A percentile compares a stretch with the other conserved stretches of the same genome.
These are phyloP conservation scores for Asarcornis scutulata DNA, from an alignment of 2,113 vertebrate genomes.

Conservation along the genomic window DNA sequence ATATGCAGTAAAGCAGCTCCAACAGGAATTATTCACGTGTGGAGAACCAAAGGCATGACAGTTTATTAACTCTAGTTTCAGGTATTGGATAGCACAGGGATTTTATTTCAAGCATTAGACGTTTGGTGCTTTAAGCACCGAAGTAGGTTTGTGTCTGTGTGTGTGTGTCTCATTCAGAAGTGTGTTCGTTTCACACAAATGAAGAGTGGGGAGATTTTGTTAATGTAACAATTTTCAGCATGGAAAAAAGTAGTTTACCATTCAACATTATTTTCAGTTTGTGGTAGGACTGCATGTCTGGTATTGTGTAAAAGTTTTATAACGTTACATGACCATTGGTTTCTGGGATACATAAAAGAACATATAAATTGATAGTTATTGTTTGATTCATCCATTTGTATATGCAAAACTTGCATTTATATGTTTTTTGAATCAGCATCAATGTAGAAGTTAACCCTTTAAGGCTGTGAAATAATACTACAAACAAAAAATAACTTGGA, in stretches of 20 bases:
- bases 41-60: neutral
- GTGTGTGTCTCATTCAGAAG: neutral
- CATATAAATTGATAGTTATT: neutral
- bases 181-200: neutral
- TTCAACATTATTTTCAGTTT: neutral
- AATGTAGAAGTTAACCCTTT: neutral
- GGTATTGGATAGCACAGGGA: neutral
- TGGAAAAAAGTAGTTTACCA: neutral
- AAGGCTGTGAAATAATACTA: neutral
- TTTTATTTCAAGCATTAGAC: neutral
- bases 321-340: accelerated
- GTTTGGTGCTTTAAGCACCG: neutral
- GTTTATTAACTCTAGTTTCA: neutral
- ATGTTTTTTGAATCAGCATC: neutral
- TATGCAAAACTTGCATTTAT: neutral
- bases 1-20: neutral
- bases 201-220: neutral
- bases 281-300: neutral
- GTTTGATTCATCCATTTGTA: neutral
- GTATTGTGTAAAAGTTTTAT: neutral
- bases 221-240: neutral
- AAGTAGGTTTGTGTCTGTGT: neutral
- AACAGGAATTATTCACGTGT: neutral
- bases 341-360: neutral
- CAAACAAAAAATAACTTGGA: neutral